A percentile compares a stretch with the other conserved stretches of the same genome.
phyloP scores from a whole-genome alignment of 2,888 invertebrate species.

The Leptinotarsa juncta region DNA sequence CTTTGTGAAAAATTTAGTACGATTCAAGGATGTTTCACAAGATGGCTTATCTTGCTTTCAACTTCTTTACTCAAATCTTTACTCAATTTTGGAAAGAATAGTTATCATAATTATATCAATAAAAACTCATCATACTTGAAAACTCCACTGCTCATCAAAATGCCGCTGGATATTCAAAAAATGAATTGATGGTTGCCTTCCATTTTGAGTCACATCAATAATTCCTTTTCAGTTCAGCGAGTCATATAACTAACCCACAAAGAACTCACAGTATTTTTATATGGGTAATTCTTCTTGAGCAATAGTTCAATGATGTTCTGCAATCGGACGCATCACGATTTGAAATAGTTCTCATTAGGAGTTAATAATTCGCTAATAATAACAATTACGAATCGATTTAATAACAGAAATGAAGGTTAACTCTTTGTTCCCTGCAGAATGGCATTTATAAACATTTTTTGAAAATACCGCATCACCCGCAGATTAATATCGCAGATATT shows the following conservation, averaged over 20 bases:
- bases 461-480: background rate
- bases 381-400: constrained; percentile 13
- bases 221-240: background rate
- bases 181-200: no score
- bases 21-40: no score
- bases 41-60: no score
- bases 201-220: no score
- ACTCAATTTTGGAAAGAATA: no score
- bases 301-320: constrained; percentile 11
- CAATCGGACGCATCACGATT: constrained; percentile 10
- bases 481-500: background rate
- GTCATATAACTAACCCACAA: background rate
- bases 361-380: constrained; percentile 17
- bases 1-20: no score
- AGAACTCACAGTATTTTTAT: background rate
- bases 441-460: background rate
- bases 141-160: no score
- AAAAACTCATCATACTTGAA: no score
- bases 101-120: no score
- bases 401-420: constrained; percentile 3
- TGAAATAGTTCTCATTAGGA: constrained; percentile 2
- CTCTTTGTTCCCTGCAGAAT: background rate
- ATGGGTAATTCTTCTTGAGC: background rate
- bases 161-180: no score
- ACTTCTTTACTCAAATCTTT: no score